Conservation (phyloP, 2,113 vertebrate genomes). For the Himantopus leucocephalus region DNA sequence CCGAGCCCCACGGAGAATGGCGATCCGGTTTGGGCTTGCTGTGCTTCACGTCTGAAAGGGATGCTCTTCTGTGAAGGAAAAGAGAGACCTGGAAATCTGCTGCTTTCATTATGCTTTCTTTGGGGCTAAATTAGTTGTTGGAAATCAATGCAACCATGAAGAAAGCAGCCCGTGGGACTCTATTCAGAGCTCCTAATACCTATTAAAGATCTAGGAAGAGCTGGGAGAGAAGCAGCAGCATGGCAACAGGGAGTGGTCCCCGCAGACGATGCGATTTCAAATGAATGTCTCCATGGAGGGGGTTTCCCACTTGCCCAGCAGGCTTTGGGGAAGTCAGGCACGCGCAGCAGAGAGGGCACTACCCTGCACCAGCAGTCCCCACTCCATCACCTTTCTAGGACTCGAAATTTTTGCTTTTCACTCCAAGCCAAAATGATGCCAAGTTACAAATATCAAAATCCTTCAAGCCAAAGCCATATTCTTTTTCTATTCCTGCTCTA, state of each 20-base stretch:
- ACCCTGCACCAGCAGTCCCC: not conserved
- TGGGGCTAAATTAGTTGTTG: not conserved
- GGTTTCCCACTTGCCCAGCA: not conserved
- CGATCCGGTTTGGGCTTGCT: not conserved
- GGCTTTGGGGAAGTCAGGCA: not conserved
- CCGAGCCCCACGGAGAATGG: not conserved
- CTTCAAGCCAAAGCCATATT: not conserved
- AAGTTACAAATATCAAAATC: not conserved
- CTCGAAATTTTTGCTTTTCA: not conserved
- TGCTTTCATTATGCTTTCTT: not conserved
- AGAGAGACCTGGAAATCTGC: not conserved
- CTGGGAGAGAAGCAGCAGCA: not conserved
- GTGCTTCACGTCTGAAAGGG: not conserved
- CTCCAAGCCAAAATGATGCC: not conserved
- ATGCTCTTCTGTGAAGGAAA: not conserved
- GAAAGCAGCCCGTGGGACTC: not conserved
- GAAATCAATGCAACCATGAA: not conserved
- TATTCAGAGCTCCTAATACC: not conserved
- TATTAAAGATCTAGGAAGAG: not conserved
- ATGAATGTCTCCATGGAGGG: not conserved
- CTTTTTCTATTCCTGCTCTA: not conserved
- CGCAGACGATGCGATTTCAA: not conserved
- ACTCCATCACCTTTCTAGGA: not conserved
- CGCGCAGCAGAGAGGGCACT: not conserved
- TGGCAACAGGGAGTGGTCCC: not conserved